A percentile compares a stretch with the other conserved stretches of the same genome.
phyloP scores from a whole-genome alignment of 2,888 invertebrate genomes.

The Amphipoea oculea region DNA sequence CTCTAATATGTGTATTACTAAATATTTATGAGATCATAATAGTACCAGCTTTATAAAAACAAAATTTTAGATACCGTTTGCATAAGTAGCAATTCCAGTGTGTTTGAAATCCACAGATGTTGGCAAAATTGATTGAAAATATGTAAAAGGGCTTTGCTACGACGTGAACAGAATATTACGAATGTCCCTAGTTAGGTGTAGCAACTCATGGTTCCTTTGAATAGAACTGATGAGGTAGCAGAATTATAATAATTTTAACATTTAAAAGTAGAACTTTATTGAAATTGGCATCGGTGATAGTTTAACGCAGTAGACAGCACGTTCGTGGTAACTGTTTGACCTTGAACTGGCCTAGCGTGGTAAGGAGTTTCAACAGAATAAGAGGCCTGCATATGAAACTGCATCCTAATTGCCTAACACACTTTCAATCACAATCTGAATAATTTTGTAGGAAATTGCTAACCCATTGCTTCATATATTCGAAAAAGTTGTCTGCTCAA shows the following conservation, averaged over 20 bases:
- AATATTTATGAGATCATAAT: background rate
- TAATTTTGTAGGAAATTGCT: no score
- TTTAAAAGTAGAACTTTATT: background rate
- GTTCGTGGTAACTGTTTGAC: background rate
- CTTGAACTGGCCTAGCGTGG: background rate
- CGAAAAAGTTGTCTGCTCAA: no score
- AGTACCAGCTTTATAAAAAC: background rate
- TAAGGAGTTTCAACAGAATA: background rate
- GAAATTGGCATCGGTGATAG: background rate
- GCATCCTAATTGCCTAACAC: no score
- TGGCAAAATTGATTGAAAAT: slow-evolving; percentile 23
- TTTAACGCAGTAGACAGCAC: background rate
- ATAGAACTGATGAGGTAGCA: background rate
- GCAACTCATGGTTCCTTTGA: background rate
- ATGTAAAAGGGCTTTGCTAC: slow-evolving; percentile 6
- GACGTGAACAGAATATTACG: slow-evolving; percentile 20
- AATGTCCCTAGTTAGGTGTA: background rate
- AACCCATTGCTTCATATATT: no score
- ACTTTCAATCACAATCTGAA: no score
- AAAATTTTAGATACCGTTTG: background rate
- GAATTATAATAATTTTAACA: background rate
- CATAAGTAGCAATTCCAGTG: background rate
- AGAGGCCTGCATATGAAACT: no score
- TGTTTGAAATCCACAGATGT: slow-evolving; percentile 17
- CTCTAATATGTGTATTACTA: background rate